Percentiles rank a stretch among this genome's conserved stretches.
phyloP scores from a whole-genome alignment of 1,140 invertebrate species.

The Drosophila ficusphila region DNA sequence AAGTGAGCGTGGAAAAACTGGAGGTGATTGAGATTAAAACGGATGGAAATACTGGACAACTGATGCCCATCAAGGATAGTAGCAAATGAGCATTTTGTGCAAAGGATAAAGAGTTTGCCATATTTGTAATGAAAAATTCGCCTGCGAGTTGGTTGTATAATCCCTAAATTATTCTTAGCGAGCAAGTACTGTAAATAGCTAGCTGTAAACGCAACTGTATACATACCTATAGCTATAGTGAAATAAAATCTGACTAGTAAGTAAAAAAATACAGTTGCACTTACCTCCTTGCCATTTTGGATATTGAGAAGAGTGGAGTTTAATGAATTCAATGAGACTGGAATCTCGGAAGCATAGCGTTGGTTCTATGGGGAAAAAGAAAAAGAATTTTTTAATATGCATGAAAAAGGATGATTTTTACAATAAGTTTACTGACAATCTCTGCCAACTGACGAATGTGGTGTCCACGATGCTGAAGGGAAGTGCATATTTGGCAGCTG shows the following conservation, averaged over 20 bases:
- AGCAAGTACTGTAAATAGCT: conserved; percentile 77
- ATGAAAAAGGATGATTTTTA: not conserved
- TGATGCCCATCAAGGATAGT: conserved; percentile 63
- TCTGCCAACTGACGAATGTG: not conserved
- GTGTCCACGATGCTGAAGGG: conserved; percentile 14
- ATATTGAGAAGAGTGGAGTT: conserved; percentile 29
- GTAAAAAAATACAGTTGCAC: conserved; percentile 14
- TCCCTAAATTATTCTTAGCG: conserved; percentile 75
- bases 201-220: conserved; percentile 59
- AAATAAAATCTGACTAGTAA: conserved; percentile 70
- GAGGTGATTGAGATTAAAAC: conserved; percentile 83
- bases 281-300: conserved; percentile 42
- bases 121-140: conserved; percentile 72
- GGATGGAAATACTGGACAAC: conserved; percentile 75
- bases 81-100: conserved; percentile 19
- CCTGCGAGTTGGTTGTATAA: conserved; percentile 35
- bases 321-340: conserved; percentile 12
- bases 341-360: conserved; percentile 25
- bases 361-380: conserved; percentile 29
- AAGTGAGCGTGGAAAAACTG: conserved; percentile 76
- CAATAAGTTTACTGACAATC: conserved; percentile 27
- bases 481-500: conserved; percentile 17
- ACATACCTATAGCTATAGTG: conserved; percentile 61
- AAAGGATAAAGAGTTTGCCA: conserved; percentile 66
- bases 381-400: not conserved